Percentiles rank a stretch among this genome's conserved stretches.
Evolutionary conservation across 2,797 vertebrate genomes (phyloP).

Genomic region (Tragopan temminckii): DNA sequence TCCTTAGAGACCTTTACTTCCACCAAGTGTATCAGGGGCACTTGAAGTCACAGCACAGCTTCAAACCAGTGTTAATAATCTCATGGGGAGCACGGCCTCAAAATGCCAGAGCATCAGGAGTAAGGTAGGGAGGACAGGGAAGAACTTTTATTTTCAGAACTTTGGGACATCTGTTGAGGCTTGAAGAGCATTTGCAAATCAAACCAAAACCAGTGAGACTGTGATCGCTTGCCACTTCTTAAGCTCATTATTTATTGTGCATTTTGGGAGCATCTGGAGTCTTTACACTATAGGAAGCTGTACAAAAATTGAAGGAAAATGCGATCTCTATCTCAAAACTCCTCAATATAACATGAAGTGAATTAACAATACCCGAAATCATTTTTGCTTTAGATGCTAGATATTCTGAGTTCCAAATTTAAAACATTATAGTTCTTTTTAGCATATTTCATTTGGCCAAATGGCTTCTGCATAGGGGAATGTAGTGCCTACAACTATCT

Average conservation of each 20-base stretch:
- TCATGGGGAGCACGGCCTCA: background rate
- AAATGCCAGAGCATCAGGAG: background rate
- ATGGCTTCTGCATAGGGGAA: background rate
- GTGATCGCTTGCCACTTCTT: conserved; percentile 5
- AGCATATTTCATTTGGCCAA: background rate
- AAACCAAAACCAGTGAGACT: conserved; percentile 31
- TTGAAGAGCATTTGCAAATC: conserved; percentile 3
- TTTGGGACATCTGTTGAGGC: background rate
- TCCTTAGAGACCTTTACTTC: background rate
- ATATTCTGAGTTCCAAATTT: background rate
- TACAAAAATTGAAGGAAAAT: background rate
- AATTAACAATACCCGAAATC: background rate
- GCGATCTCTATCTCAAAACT: background rate
- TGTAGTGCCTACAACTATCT: background rate
- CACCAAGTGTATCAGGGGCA: background rate
- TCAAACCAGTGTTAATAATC: background rate
- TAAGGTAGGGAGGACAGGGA: background rate
- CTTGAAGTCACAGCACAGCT: background rate
- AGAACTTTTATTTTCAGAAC: background rate
- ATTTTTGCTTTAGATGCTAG: background rate
- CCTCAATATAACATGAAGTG: conserved; percentile 29
- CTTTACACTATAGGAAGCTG: background rate
- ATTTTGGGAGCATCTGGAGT: conserved; percentile 32
- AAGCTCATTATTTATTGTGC: conserved; percentile 17
- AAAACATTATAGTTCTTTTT: background rate